Percentiles rank a stretch among this genome's conserved stretches.
Conservation (phyloP, 2,113 vertebrate genomes). For the Cheirogaleus medius region DNA sequence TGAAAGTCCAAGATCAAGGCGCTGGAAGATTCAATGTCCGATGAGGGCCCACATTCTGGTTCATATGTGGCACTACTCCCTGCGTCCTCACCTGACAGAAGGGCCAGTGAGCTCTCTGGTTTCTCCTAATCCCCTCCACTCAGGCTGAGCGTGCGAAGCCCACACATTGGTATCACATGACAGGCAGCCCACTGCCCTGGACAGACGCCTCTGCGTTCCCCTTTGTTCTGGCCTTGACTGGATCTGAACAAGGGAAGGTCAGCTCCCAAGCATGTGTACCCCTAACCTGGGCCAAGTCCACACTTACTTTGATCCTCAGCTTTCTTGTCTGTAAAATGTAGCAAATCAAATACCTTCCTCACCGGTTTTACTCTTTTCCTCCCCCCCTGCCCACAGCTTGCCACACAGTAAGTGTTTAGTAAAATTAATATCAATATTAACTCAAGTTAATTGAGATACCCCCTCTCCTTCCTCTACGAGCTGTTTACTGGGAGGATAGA, state of each 20-base stretch:
- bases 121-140: fast-evolving
- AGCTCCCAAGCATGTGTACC: not conserved
- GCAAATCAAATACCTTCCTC: not conserved
- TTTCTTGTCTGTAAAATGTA: not conserved
- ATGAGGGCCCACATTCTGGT: not conserved
- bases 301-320: not conserved
- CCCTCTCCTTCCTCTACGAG: not conserved
- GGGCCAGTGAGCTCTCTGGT: not conserved
- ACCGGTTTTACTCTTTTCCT: not conserved
- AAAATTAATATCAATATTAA: not conserved
- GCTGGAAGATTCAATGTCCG: not conserved
- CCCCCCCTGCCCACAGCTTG: no score
- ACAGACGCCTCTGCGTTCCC: fast-evolving
- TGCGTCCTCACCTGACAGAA: not conserved
- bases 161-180: not conserved
- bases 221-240: not conserved
- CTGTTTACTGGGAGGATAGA: not conserved
- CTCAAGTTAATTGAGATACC: not conserved
- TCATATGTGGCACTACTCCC: not conserved
- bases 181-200: not conserved
- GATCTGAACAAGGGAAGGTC: not conserved
- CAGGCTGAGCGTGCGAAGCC: not conserved
- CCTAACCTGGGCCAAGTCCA: not conserved
- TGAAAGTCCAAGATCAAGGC: not conserved
- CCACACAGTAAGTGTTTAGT: not conserved